Conservation (phyloP, 2,888 invertebrate species). For the Acronicta leporina region DNA sequence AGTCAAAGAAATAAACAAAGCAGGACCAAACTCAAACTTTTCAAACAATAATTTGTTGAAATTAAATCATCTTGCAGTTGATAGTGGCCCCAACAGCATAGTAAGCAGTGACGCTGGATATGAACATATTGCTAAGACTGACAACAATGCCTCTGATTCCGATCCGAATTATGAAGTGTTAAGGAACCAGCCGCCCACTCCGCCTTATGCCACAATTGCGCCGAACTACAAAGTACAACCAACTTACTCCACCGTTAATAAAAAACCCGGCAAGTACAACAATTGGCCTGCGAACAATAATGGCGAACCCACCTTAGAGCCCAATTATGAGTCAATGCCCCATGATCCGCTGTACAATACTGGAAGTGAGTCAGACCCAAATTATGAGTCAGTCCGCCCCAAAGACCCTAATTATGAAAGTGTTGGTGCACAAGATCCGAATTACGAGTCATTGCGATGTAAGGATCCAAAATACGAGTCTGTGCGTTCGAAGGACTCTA, state of each 20-base stretch:
- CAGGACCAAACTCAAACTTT: conserved; percentile 64
- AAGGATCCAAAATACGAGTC: conserved; percentile 91
- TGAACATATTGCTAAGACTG: conserved; percentile 90
- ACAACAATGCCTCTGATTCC: conserved; percentile 88
- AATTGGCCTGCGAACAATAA: conserved; percentile 87
- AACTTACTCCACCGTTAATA: conserved; percentile 89
- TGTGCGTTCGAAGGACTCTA: conserved; percentile 88
- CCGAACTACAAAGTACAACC: conserved; percentile 82
- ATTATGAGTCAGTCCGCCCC: conserved; percentile 91
- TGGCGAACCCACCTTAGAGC: conserved; percentile 90
- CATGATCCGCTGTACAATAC: conserved; percentile 90
- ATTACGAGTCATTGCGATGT: conserved; percentile 91
- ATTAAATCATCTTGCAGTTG: conserved; percentile 72
- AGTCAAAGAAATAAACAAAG: conserved; percentile 80
- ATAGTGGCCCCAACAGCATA: conserved; percentile 90
- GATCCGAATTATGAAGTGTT: conserved; percentile 95
- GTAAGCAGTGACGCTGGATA: conserved; percentile 92
- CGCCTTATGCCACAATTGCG: conserved; percentile 84
- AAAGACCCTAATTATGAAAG: conserved; percentile 92
- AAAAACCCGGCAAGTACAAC: conserved; percentile 85
- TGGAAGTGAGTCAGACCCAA: conserved; percentile 93
- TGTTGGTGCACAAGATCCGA: conserved; percentile 91
- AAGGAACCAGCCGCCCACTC: conserved; percentile 87
- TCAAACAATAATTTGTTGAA: conserved; percentile 76
- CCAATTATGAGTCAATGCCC: conserved; percentile 94